Percentiles rank a stretch among this genome's conserved stretches.
phyloP scores from a whole-genome alignment of 1,140 invertebrate genomes.

The Sinonovacula constricta region DNA sequence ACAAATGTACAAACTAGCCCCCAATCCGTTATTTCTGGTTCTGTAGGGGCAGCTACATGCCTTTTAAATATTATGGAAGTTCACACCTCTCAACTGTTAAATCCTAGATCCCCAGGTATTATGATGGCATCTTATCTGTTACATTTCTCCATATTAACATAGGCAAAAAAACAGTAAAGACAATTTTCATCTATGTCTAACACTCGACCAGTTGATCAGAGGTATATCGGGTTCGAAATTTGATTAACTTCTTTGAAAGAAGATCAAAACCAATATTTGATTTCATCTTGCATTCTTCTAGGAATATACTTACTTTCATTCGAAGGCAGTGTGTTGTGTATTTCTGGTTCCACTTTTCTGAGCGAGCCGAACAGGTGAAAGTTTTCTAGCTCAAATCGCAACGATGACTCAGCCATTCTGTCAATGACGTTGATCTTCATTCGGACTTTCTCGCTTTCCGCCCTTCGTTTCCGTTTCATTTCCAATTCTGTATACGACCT shows the following conservation, averaged over 20 bases:
- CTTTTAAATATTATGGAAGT: too few relatives aligned
- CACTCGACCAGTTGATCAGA: neutral
- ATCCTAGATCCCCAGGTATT: too few relatives aligned
- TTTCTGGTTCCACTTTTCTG: constrained; percentile 32
- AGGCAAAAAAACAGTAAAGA: too few relatives aligned
- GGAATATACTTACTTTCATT: constrained; percentile 21
- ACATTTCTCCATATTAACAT: too few relatives aligned
- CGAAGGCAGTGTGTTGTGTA: constrained; percentile 43
- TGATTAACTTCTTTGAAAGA: neutral
- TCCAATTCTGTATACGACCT: constrained; percentile 27
- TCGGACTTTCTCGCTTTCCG: constrained; percentile 26
- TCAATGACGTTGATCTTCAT: constrained; percentile 34
- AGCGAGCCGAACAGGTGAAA: constrained; percentile 30
- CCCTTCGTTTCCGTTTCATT: constrained; percentile 20
- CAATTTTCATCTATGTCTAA: neutral
- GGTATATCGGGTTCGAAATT: neutral
- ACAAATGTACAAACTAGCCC: too few relatives aligned
- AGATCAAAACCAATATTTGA: too few relatives aligned
- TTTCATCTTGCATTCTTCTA: too few relatives aligned
- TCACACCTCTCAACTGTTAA: too few relatives aligned
- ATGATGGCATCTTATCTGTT: too few relatives aligned
- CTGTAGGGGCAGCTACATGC: too few relatives aligned
- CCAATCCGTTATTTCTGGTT: too few relatives aligned
- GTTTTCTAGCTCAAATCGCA: constrained; percentile 42
- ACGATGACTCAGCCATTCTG: constrained; percentile 19